Conservation (phyloP, 2,113 vertebrate genomes). For the Syrrhaptes paradoxus region DNA sequence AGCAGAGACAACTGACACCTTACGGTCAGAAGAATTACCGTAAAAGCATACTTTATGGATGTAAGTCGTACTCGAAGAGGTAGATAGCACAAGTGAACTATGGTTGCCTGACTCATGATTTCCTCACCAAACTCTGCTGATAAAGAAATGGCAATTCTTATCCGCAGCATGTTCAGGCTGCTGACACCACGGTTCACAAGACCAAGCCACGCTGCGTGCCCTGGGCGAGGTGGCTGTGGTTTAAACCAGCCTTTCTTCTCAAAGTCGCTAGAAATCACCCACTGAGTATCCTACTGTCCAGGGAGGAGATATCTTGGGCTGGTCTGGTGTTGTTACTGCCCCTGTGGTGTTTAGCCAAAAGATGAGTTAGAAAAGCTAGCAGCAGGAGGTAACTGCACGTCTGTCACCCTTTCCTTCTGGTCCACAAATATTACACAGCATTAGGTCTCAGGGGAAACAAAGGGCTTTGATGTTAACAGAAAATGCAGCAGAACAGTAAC, state of each 20-base stretch:
- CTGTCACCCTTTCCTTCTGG: neutral
- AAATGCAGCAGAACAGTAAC: neutral
- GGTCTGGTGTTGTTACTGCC: neutral
- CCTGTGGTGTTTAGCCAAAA: neutral
- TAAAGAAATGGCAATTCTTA: neutral
- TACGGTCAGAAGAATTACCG: neutral
- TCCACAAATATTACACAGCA: neutral
- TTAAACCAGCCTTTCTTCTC: neutral
- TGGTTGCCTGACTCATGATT: neutral
- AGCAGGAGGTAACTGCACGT: neutral
- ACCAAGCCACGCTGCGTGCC: rapidly evolving
- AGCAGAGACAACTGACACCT: neutral
- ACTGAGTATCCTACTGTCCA: rapidly evolving
- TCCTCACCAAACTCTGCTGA: neutral
- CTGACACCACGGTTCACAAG: neutral
- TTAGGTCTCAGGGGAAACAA: neutral
- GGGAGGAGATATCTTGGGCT: neutral
- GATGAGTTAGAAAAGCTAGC: neutral
- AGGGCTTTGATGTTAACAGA: neutral
- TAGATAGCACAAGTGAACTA: neutral
- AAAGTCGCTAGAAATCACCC: neutral
- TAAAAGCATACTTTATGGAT: neutral
- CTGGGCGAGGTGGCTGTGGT: neutral
- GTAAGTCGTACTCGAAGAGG: neutral
- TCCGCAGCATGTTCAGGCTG: neutral